Evolutionary conservation across 1,140 invertebrate genomes (phyloP).

Genomic region (Sesamia nonagrioides): DNA sequence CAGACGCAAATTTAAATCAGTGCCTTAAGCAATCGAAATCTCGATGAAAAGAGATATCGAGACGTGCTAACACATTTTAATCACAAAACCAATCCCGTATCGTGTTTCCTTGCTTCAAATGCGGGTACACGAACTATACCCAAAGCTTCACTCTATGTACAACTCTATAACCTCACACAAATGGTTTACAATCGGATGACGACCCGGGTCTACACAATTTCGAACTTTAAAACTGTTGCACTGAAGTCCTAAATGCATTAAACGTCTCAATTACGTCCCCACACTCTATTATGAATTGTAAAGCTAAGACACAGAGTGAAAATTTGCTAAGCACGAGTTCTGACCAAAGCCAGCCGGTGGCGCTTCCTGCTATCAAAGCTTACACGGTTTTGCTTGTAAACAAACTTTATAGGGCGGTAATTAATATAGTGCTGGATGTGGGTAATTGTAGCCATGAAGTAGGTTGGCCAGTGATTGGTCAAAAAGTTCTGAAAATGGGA

Average conservation of each 20-base stretch:
- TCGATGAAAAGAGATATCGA: constrained; percentile 11
- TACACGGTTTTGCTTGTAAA: constrained; percentile 24
- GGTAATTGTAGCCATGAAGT: neutral
- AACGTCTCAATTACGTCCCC: neutral
- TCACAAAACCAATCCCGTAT: constrained; percentile 45
- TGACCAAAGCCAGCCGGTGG: neutral
- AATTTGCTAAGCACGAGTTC: neutral
- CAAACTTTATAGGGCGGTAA: constrained; percentile 24
- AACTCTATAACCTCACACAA: neutral
- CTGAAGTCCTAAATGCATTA: neutral
- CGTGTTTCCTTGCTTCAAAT: constrained; percentile 30
- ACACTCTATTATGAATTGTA: neutral
- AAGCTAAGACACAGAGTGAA: neutral
- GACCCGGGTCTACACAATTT: neutral
- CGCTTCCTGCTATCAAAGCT: constrained; percentile 27
- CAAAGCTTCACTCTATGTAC: neutral
- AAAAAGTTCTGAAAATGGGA: neutral
- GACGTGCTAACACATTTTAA: constrained; percentile 47
- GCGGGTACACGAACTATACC: neutral
- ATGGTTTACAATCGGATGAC: constrained; percentile 14
- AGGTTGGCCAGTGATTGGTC: neutral
- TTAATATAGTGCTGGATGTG: neutral
- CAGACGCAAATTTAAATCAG: neutral
- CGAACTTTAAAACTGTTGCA: neutral
- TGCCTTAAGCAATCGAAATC: neutral